phyloP scores from a whole-genome alignment of 2,113 vertebrate species.

The Heteronetta atricapilla region DNA sequence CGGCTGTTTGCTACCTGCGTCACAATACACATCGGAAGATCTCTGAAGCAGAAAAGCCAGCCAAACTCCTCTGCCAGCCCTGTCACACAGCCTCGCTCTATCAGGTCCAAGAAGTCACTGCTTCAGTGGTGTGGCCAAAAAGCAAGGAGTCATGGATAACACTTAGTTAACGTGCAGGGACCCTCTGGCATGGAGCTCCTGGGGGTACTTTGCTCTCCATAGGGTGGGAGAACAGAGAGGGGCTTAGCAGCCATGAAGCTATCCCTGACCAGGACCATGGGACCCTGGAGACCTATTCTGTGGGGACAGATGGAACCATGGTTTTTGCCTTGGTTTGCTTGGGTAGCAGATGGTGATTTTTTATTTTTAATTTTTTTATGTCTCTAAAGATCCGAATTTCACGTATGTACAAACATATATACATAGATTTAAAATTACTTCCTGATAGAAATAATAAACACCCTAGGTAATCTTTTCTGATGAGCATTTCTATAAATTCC shows the following conservation, averaged over 20 bases:
- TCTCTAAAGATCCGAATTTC: not conserved
- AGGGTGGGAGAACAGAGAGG: too few species aligned
- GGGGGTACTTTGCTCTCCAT: too few species aligned
- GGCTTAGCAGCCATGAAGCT: too few species aligned
- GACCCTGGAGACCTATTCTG: too few species aligned
- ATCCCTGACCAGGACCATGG: too few species aligned
- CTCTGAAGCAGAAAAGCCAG: not conserved
- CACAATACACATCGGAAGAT: not conserved
- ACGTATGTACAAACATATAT: not conserved
- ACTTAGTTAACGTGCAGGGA: not conserved
- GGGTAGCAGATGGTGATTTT: not conserved
- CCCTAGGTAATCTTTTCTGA: not conserved
- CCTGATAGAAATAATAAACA: not conserved
- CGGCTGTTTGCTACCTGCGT: not conserved
- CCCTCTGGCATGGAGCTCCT: not conserved
- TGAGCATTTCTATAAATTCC: slow-evolving; percentile 22
- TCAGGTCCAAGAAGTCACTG: not conserved
- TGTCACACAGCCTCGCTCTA: not conserved
- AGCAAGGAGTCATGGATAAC: fast-evolving
- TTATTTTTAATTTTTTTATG: not conserved
- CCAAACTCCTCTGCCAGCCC: not conserved
- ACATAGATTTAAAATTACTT: not conserved
- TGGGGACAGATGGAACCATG: not conserved
- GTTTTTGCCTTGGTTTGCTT: not conserved
- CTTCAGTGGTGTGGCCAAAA: fast-evolving